Percentiles rank a stretch among this genome's conserved stretches.
Conservation (phyloP, 2,888 invertebrate species). For the Micoletzkya japonica region DNA sequence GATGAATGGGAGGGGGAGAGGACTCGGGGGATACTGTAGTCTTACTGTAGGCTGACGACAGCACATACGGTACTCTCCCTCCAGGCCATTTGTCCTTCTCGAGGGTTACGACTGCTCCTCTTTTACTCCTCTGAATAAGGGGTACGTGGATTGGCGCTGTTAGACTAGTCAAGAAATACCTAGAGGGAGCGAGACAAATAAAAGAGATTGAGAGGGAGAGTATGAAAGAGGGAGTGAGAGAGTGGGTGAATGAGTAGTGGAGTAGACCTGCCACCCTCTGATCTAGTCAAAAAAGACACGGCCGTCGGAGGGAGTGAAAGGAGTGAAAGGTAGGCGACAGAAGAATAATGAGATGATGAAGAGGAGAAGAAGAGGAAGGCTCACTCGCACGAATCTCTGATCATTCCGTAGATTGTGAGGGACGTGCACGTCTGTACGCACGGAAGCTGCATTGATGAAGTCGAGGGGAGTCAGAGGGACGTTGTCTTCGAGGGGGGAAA, state of each 20-base stretch:
- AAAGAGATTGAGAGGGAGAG: slow-evolving; percentile 13
- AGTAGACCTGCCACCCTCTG: too few species aligned
- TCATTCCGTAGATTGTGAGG: background rate
- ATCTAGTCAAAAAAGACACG: too few species aligned
- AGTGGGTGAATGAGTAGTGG: slow-evolving; percentile 1
- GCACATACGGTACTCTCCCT: slow-evolving; percentile 59
- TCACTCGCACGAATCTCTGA: too few species aligned
- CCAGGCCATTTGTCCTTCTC: slow-evolving; percentile 63
- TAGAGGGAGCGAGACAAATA: slow-evolving; percentile 4
- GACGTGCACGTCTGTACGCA: slow-evolving; percentile 36
- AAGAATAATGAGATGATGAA: too few species aligned
- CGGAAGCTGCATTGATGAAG: slow-evolving; percentile 29
- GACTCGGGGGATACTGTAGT: background rate
- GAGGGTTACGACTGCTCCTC: slow-evolving; percentile 57
- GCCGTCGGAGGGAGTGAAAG: too few species aligned
- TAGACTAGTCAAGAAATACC: background rate
- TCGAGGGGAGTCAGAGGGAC: slow-evolving; percentile 9
- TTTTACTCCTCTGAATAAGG: slow-evolving; percentile 50
- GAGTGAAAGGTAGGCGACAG: too few species aligned
- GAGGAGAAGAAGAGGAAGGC: too few species aligned
- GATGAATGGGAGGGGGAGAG: background rate
- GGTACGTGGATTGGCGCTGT: too few species aligned
- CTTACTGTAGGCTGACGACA: slow-evolving; percentile 60
- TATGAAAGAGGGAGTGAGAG: background rate
- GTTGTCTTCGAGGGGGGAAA: slow-evolving; percentile 2